Percentiles rank a stretch among this genome's conserved stretches.
Evolutionary conservation across 1,140 invertebrate genomes (phyloP).

Genomic region (Ceratina japonica): DNA sequence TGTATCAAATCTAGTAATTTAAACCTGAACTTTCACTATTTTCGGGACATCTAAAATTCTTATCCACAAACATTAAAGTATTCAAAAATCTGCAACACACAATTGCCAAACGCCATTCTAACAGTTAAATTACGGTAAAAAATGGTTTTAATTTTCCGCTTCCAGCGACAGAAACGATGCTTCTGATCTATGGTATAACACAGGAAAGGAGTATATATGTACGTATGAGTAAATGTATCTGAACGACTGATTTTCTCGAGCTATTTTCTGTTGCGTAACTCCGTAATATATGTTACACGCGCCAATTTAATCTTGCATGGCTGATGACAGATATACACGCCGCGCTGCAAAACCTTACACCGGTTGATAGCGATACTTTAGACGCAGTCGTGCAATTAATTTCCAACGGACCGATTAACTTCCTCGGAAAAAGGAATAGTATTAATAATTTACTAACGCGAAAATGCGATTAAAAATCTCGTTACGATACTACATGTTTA

Average conservation of each 20-base stretch:
- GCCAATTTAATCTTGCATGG: conserved; percentile 26
- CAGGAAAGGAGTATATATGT: neutral
- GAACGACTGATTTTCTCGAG: conserved; percentile 18
- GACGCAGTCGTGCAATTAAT: neutral
- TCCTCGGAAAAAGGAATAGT: neutral
- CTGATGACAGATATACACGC: conserved; percentile 26
- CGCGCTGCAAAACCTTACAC: neutral
- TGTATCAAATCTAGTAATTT: too few relatives aligned
- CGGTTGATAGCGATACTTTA: conserved; percentile 13
- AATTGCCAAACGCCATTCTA: too few relatives aligned
- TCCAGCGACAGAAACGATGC: neutral
- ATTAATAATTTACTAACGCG: too few relatives aligned
- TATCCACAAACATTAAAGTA: too few relatives aligned
- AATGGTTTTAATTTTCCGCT: too few relatives aligned
- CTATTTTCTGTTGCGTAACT: conserved; percentile 26
- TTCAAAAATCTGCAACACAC: too few relatives aligned
- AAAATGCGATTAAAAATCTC: neutral
- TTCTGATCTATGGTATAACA: neutral
- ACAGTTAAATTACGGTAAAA: too few relatives aligned
- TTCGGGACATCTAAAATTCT: too few relatives aligned
- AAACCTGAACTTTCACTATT: too few relatives aligned
- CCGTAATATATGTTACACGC: conserved; percentile 12
- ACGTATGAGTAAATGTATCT: neutral
- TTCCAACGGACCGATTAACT: neutral
- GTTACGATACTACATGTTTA: too few relatives aligned